Evolutionary conservation across 2,888 invertebrate species (phyloP), one percentile per base, ranked within the genome.

Genomic region (Acleris laterana): DNA sequence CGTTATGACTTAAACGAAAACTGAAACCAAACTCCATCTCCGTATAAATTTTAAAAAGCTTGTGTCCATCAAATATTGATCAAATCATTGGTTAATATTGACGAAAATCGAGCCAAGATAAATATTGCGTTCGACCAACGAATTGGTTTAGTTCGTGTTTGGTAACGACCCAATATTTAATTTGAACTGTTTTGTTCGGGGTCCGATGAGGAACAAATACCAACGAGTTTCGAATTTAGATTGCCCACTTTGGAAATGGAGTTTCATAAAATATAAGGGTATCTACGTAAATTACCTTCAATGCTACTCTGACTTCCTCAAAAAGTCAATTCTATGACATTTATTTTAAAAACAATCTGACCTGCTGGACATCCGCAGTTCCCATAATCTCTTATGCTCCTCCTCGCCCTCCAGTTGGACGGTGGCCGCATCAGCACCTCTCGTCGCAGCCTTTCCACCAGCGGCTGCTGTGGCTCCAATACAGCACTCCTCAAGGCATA

Each of bases 281-380:
- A 46, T 46, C 20, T 17, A 42, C 20, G 16, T 55, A 20, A 32
- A 53, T 53, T 53, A 53, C 13, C 9, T 9, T 32, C 9, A 53
- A 13, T 9, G 38, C 3, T 38, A 38, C 13, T 32, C 9, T 13
- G 38, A 38, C 13, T 38, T 38, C 38, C 13, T 38, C 38, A 38
- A 38, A 38, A 38, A 38, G 11, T 13, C 2, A 46, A 42, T 16
- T 7, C 3, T 44, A 42, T n/a, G 38, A n/a, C n/a, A n/a, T n/a
- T n/a, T n/a, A 22, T 19, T 38, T 1, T 6, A 13, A 25, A 20
- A 32, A 38, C 9, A 4, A 28, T 74, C 83, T 76, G 70, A 95
- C 96, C 96, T 95, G 95, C 93, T 84, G 95, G 95, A 93, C 96
- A 96, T 75, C 93, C 90, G 93, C 96, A 96, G 87, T 95, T 95